Conservation (phyloP, 30 jellyfish, hydroid and myxozoan species). For the Pelagia noctiluca region DNA sequence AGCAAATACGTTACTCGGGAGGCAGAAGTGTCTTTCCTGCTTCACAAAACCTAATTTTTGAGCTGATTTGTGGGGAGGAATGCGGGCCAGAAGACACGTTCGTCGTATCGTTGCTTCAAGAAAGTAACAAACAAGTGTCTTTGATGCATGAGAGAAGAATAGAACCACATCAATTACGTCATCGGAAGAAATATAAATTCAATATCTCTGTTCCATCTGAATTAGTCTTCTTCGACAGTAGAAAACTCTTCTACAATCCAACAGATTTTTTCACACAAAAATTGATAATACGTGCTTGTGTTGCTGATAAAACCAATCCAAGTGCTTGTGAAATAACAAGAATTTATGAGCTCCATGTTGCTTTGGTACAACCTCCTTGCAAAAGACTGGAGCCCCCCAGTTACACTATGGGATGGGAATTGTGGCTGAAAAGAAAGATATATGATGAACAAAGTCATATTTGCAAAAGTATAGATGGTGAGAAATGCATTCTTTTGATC, state of each 20-base stretch:
- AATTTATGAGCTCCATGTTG: not conserved
- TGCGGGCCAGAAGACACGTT: not conserved
- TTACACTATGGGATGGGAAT: slow-evolving; percentile 10
- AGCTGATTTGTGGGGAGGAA: not conserved
- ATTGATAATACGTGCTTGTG: not conserved
- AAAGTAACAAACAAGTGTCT: not conserved
- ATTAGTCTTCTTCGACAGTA: not conserved
- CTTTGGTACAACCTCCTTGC: not conserved
- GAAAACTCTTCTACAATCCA: not conserved
- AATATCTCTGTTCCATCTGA: not conserved
- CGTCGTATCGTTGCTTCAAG: not conserved
- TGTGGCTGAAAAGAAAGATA: not conserved
- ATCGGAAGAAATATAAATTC: not conserved
- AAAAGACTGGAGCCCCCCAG: not conserved
- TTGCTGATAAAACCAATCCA: not conserved
- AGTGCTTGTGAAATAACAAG: not conserved
- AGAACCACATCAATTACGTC: not conserved
- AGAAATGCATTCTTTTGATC: no score
- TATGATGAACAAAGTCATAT: not conserved
- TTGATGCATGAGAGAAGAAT: not conserved
- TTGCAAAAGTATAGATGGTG: not conserved
- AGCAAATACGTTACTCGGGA: not conserved
- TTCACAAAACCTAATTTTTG: not conserved
- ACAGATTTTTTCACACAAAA: not conserved
- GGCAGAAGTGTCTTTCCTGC: not conserved